Evolutionary conservation across 2,113 vertebrate genomes (phyloP).

Genomic region (Lepus timidus): DNA sequence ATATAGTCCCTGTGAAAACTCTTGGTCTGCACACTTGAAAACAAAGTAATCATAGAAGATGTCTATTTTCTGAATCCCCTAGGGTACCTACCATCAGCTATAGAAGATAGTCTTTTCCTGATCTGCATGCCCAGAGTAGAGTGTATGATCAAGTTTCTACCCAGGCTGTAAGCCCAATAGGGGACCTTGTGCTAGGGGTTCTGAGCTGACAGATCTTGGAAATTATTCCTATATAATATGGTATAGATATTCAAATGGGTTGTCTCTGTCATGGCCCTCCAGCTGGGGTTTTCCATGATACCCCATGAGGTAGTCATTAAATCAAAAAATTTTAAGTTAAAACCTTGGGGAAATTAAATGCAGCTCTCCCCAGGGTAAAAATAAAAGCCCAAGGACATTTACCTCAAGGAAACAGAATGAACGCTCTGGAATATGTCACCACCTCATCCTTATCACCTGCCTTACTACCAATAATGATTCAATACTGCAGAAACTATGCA

Average conservation of each 20-base stretch:
- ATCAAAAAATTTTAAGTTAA: constrained; percentile 58
- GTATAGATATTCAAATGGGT: not conserved
- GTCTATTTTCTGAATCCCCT: not conserved
- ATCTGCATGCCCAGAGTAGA: not conserved
- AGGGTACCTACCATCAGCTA: not conserved
- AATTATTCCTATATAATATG: not conserved
- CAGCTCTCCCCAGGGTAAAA: not conserved
- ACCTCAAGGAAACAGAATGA: not conserved
- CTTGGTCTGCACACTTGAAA: not conserved
- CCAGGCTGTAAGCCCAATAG: not conserved
- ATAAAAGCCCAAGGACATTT: not conserved
- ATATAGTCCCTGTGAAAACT: not conserved
- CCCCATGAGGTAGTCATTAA: not conserved
- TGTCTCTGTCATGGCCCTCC: not conserved
- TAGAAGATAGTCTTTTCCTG: not conserved
- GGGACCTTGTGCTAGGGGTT: not conserved
- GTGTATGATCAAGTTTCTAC: not conserved
- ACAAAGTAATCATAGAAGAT: not conserved
- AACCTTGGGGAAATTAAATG: constrained; percentile 47
- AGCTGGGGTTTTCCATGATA: not conserved
- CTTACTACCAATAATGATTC: not conserved
- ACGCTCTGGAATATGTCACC: constrained; percentile 44
- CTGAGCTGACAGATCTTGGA: not conserved
- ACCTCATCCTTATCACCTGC: not conserved
- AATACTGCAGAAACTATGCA: not conserved